Conservation (phyloP, 2,113 vertebrate species). For the Empidonax alnorum region DNA sequence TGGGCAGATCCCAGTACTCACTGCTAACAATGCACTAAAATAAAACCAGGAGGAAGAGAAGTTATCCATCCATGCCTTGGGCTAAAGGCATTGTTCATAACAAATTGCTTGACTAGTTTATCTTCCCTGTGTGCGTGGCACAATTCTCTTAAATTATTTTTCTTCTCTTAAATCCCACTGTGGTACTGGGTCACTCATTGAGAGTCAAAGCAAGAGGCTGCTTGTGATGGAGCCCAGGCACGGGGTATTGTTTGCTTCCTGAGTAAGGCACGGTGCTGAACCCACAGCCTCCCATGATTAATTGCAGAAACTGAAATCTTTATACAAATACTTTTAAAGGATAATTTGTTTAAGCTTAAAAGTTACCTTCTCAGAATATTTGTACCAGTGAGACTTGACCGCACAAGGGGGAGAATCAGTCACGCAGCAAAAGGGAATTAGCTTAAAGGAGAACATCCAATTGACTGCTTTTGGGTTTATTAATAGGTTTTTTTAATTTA, state of each 20-base stretch:
- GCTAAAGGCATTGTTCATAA: conserved; percentile 1
- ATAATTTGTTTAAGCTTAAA: conserved; percentile 11
- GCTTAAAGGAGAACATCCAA: conserved; percentile 10
- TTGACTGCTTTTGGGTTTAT: not conserved
- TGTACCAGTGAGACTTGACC: not conserved
- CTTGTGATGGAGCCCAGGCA: not conserved
- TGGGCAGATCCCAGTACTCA: not conserved
- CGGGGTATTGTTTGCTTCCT: not conserved
- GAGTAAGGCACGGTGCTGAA: rapidly evolving
- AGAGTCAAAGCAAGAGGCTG: not conserved
- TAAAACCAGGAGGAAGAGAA: conserved; percentile 11
- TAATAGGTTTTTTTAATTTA: not conserved
- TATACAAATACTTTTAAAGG: conserved; percentile 14
- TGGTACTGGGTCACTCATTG: conserved; percentile 3
- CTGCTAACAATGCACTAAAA: not conserved
- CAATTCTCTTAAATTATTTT: conserved; percentile 20
- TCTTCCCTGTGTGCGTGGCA: not conserved
- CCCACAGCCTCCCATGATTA: not conserved
- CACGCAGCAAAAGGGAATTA: not conserved
- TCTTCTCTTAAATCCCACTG: not conserved
- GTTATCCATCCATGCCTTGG: not conserved
- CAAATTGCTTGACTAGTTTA: conserved; percentile 11
- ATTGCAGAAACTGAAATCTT: not conserved
- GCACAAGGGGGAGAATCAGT: not conserved
- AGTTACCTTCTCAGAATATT: conserved; percentile 27